phyloP scores from a whole-genome alignment of 1,140 invertebrate genomes.

The Trachymyrmex septentrionalis region DNA sequence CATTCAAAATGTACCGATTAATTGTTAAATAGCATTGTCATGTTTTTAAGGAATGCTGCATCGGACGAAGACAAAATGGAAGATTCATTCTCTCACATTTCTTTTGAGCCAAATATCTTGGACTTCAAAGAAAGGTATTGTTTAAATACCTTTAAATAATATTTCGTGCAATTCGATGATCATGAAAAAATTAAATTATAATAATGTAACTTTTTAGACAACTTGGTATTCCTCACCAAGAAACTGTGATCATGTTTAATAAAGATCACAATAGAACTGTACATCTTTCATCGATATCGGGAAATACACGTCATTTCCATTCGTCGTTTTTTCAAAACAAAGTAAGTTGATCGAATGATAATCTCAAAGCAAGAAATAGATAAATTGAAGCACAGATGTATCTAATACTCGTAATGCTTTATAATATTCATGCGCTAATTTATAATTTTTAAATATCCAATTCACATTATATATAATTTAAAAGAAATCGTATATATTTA shows the following conservation, averaged over 20 bases:
- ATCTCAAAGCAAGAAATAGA: not conserved
- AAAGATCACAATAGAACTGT: slow-evolving; percentile 91
- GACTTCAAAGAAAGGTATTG: slow-evolving; percentile 83
- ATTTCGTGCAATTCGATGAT: slow-evolving; percentile 5
- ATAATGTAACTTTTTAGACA: slow-evolving; percentile 87
- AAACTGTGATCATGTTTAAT: slow-evolving; percentile 93
- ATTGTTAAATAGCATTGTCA: slow-evolving; percentile 29
- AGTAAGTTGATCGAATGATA: slow-evolving; percentile 85
- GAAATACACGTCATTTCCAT: slow-evolving; percentile 95
- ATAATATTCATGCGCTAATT: not conserved
- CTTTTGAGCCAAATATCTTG: slow-evolving; percentile 83
- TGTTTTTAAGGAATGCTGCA: slow-evolving; percentile 80
- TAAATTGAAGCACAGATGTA: not conserved
- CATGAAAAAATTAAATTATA: slow-evolving; percentile 15
- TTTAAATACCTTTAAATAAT: not conserved
- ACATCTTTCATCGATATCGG: slow-evolving; percentile 95
- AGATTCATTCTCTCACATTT: slow-evolving; percentile 80
- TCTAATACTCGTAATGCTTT: not conserved
- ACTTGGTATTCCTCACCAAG: slow-evolving; percentile 93
- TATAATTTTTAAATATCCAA: not conserved
- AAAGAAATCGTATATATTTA: not conserved
- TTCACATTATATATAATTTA: not conserved
- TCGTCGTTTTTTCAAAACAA: slow-evolving; percentile 97
- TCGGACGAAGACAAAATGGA: slow-evolving; percentile 79
- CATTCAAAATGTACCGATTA: not conserved